Percentiles rank a stretch among this genome's conserved stretches.
Evolutionary conservation across 2,797 vertebrate species (phyloP).

Genomic region (Phoxinus dragarum): DNA sequence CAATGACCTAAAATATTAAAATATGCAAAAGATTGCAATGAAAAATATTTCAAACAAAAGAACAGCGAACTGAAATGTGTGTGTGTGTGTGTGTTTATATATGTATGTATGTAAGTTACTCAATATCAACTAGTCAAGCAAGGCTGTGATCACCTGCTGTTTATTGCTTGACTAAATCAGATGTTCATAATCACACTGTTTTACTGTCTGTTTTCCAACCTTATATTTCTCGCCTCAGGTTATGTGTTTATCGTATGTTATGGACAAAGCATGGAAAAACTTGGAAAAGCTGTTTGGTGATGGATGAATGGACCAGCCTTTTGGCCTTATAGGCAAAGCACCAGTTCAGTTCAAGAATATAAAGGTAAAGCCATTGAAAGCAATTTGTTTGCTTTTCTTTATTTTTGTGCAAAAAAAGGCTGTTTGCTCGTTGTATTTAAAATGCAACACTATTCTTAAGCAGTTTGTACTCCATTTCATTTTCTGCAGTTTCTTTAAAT

Average conservation of each 20-base stretch:
- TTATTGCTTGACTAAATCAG: neutral
- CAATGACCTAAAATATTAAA: neutral
- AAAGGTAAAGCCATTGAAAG: neutral
- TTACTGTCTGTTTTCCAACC: neutral
- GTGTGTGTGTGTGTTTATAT: too few relatives aligned
- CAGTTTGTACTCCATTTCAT: neutral
- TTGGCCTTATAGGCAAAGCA: neutral
- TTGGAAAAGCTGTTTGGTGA: neutral
- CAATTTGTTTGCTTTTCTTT: neutral
- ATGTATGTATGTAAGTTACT: too few relatives aligned
- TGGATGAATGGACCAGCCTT: neutral
- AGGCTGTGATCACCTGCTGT: too few relatives aligned
- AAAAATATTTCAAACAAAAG: neutral
- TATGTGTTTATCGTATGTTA: neutral
- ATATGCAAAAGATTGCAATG: neutral
- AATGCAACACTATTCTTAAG: neutral
- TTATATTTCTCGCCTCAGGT: neutral
- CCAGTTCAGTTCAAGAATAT: neutral
- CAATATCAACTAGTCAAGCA: too few relatives aligned
- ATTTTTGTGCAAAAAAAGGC: neutral
- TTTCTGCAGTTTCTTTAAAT: neutral
- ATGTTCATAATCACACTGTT: neutral
- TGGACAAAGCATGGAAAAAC: neutral
- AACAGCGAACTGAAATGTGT: too few relatives aligned
- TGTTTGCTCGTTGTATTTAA: neutral